phyloP scores from a whole-genome alignment of 2,113 vertebrate species.

The Turdus rufiventris region DNA sequence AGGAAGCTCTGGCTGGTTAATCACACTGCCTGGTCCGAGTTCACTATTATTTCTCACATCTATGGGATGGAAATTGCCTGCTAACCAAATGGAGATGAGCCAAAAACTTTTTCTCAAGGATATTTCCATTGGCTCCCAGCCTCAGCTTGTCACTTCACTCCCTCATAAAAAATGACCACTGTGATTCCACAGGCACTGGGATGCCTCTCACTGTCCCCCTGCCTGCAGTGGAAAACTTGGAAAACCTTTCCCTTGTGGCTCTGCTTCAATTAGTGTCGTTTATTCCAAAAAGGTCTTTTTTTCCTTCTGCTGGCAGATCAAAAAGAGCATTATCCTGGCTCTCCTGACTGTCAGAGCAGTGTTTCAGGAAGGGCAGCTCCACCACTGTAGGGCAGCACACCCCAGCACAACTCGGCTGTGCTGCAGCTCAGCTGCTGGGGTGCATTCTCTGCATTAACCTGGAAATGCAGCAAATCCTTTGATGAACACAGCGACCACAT shows the following conservation, averaged over 20 bases:
- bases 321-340: not conserved
- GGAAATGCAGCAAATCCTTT: not conserved
- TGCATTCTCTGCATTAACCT: rapidly evolving
- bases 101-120: conserved; percentile 6
- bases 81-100: not conserved
- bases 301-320: not conserved
- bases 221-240: not conserved
- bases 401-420: not conserved
- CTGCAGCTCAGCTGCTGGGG: not conserved
- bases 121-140: conserved; percentile 13
- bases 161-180: not conserved
- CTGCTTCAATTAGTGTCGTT: not conserved
- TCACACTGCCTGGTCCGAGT: not conserved
- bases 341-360: not conserved
- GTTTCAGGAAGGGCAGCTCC: not conserved
- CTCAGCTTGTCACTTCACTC: not conserved
- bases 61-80: not conserved
- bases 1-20: not conserved
- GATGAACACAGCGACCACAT: not conserved
- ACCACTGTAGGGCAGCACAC: not conserved
- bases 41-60: not conserved
- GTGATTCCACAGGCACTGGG: not conserved
- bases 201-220: not conserved
- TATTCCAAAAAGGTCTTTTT: not conserved
- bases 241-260: not conserved